A percentile compares a stretch with the other conserved stretches of the same genome.
These are phyloP conservation scores for Cephus pulcher DNA, from an alignment of 2,888 invertebrate genomes.

Conservation along the genomic window DNA sequence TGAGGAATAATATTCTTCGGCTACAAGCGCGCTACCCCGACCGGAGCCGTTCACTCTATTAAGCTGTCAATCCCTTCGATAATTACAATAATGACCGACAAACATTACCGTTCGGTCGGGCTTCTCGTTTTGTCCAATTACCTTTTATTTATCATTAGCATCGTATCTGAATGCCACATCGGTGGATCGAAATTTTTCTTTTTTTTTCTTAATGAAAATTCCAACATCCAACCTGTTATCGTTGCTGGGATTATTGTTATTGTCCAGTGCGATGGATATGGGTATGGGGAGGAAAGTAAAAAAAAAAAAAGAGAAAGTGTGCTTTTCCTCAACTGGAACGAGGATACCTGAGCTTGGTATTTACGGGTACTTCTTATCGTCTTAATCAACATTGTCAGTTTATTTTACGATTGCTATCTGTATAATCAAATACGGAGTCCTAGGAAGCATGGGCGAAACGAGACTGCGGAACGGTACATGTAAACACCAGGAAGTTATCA, in stretches of 20 bases:
- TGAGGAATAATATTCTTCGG: slow-evolving; percentile 32
- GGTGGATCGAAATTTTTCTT: background rate
- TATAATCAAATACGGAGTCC: background rate
- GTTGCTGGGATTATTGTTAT: background rate
- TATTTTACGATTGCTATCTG: background rate
- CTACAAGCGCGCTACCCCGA: slow-evolving; percentile 20
- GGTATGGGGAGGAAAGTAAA: slow-evolving; percentile 2
- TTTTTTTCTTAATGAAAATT: background rate
- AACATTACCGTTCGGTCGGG: background rate
- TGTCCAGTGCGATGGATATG: background rate
- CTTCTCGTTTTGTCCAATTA: background rate
- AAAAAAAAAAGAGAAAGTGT: slow-evolving; percentile 2
- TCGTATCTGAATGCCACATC: background rate
- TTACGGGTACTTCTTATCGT: background rate
- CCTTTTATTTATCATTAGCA: background rate
- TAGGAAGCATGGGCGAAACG: background rate
- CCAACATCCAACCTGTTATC: background rate
- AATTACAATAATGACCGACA: slow-evolving; percentile 37
- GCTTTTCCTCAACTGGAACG: background rate
- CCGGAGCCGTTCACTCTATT: slow-evolving; percentile 22
- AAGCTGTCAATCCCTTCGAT: slow-evolving; percentile 41
- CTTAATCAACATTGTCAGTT: background rate
- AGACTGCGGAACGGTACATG: background rate
- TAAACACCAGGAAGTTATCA: background rate
- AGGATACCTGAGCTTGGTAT: background rate